Evolutionary conservation across 2,888 invertebrate species (phyloP).

Genomic region (Diarsia brunnea): DNA sequence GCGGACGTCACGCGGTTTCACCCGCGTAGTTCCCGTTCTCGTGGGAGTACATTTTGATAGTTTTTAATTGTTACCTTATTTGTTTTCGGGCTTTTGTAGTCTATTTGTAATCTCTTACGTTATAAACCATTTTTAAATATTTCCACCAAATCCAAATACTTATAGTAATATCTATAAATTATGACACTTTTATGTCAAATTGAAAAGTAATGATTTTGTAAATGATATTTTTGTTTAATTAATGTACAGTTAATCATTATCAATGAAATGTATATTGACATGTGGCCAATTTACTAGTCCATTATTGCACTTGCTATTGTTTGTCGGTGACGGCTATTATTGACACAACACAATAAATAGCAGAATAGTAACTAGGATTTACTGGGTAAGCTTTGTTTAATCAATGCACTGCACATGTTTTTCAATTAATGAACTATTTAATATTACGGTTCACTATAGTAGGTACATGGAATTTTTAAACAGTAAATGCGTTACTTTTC

Average conservation of each 20-base stretch:
- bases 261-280: conserved; percentile 14
- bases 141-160: not conserved
- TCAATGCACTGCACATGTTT: too few species aligned
- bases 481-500: not conserved
- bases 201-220: not conserved
- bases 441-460: not conserved
- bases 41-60: too few species aligned
- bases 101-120: too few species aligned
- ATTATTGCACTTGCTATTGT: conserved; percentile 31
- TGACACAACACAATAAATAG: conserved; percentile 34
- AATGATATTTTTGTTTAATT: too few species aligned
- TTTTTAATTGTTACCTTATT: too few species aligned
- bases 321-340: conserved; percentile 10
- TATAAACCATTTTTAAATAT: not conserved
- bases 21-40: too few species aligned
- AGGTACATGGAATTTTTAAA: not conserved
- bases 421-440: not conserved
- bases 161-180: not conserved
- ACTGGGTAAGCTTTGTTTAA: not conserved
- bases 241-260: conserved; percentile 6
- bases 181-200: too few species aligned
- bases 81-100: too few species aligned
- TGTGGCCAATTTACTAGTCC: not conserved
- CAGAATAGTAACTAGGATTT: conserved; percentile 2
- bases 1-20: too few species aligned